Conservation (phyloP, 1,140 invertebrate genomes). For the Nebria ingens region DNA sequence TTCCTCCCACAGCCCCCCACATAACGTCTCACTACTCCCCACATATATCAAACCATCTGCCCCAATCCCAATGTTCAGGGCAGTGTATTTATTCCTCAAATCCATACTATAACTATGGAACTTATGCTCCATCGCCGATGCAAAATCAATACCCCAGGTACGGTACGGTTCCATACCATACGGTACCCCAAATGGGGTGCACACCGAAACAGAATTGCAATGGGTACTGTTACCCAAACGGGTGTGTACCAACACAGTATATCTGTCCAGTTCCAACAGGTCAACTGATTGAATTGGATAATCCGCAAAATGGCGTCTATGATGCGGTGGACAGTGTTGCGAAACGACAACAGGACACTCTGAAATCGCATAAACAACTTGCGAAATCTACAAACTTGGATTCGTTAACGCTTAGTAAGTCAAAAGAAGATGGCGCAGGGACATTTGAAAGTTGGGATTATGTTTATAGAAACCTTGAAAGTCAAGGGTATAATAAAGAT, state of each 20-base stretch:
- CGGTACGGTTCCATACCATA: constrained; percentile 34
- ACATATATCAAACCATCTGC: constrained; percentile 17
- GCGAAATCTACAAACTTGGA: constrained; percentile 8
- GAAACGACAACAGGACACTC: constrained; percentile 15
- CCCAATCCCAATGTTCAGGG: constrained; percentile 11
- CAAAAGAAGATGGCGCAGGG: constrained; percentile 31
- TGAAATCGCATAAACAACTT: constrained; percentile 15
- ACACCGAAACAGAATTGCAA: constrained; percentile 27
- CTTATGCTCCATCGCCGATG: not conserved
- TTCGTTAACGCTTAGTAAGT: not conserved
- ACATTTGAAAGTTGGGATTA: constrained; percentile 66
- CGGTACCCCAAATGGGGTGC: constrained; percentile 34
- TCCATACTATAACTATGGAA: constrained; percentile 19
- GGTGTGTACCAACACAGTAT: constrained; percentile 26
- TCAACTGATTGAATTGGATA: constrained; percentile 60
- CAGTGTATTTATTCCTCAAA: constrained; percentile 14
- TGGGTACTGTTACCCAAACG: constrained; percentile 32
- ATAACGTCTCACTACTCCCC: not conserved
- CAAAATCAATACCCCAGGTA: constrained; percentile 22
- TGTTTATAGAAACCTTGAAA: constrained; percentile 64
- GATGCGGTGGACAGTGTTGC: constrained; percentile 13
- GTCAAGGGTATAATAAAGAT: constrained; percentile 59
- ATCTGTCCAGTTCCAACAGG: constrained; percentile 42
- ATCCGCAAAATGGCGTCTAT: constrained; percentile 31
- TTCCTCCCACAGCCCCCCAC: constrained; percentile 15